Percentiles rank a stretch among this genome's conserved stretches.
Conservation (phyloP, 2,113 vertebrate genomes). For the Nymphicus hollandicus region DNA sequence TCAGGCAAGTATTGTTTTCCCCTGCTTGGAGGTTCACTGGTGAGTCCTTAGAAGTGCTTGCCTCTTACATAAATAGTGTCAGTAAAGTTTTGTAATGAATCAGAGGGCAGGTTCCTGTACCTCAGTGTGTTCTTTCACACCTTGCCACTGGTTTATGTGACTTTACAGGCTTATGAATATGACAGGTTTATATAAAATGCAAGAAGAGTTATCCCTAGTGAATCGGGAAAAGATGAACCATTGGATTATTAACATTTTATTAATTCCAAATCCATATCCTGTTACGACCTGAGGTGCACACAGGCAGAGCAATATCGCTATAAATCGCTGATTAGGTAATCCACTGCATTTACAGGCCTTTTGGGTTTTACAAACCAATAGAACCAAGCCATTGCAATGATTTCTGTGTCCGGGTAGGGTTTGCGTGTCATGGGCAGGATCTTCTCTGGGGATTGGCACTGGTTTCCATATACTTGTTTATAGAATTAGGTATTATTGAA, state of each 20-base stretch:
- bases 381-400: neutral
- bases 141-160: neutral
- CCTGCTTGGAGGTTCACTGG: neutral
- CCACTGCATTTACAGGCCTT: neutral
- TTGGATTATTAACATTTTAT: neutral
- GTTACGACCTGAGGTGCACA: fast-evolving
- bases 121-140: neutral
- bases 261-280: neutral
- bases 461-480: neutral
- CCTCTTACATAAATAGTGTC: neutral
- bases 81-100: neutral
- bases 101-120: neutral
- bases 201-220: neutral
- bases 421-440: neutral
- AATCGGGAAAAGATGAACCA: neutral
- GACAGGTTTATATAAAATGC: neutral
- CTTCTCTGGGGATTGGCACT: neutral
- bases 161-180: fast-evolving
- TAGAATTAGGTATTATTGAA: neutral
- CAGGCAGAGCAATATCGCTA: neutral
- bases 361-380: neutral
- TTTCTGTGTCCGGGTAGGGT: neutral
- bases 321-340: neutral
- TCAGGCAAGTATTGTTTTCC: neutral
- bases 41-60: neutral